Evolutionary conservation across 1,140 invertebrate species (phyloP).

Genomic region (Anastatus disparis): DNA sequence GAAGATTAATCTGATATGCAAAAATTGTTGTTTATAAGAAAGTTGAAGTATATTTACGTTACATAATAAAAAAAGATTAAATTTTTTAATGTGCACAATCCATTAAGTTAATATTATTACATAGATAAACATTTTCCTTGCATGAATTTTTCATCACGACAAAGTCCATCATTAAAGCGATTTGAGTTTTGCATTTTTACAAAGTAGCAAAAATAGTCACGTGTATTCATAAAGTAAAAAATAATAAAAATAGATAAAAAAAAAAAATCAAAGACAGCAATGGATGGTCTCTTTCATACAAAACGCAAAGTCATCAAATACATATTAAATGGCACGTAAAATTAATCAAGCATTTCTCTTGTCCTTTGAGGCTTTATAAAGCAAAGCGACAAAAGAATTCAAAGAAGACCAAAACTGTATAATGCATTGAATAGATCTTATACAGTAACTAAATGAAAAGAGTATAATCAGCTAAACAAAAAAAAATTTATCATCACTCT

Average conservation of each 20-base stretch:
- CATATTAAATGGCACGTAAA: constrained; percentile 8
- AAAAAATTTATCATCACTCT: constrained; percentile 14
- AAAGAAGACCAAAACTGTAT: constrained; percentile 10
- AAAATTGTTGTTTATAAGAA: too few species aligned
- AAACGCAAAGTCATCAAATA: constrained; percentile 17
- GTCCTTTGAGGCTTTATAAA: background rate
- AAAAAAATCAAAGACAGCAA: background rate
- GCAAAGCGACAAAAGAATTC: background rate
- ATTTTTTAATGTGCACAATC: too few species aligned
- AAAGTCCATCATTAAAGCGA: background rate
- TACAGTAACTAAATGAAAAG: background rate
- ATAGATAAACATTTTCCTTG: too few species aligned
- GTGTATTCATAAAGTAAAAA: background rate
- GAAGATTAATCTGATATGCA: too few species aligned
- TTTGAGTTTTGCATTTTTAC: too few species aligned
- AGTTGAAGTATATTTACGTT: too few species aligned
- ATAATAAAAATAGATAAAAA: background rate
- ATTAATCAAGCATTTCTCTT: constrained; percentile 6
- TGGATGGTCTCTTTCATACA: background rate
- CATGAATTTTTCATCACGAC: background rate
- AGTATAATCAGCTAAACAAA: too few species aligned
- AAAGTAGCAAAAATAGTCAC: too few species aligned
- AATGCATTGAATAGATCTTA: background rate
- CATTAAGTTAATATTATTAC: too few species aligned
- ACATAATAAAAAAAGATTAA: too few species aligned